Conservation (phyloP, 2,797 vertebrate species). For the Hemitrygon akajei region DNA sequence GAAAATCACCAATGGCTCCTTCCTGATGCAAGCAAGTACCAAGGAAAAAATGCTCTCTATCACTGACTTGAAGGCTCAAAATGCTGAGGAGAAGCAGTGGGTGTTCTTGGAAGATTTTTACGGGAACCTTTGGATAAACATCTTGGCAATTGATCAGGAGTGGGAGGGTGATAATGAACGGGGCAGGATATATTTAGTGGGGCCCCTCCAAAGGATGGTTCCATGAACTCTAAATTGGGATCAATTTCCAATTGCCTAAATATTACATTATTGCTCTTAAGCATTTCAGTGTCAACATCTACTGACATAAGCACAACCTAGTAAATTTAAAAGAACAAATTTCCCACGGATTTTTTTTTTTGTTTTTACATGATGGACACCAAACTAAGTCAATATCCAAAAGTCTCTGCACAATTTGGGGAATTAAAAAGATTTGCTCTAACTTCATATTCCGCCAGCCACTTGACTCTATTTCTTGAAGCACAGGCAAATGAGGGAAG, state of each 20-base stretch:
- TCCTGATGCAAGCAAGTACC: background rate
- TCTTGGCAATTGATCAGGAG: background rate
- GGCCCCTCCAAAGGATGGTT: background rate
- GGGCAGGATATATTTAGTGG: too few relatives aligned
- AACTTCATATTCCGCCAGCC: too few relatives aligned
- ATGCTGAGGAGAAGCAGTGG: background rate
- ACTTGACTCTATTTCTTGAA: too few relatives aligned
- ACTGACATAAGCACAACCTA: background rate
- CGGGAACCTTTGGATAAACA: background rate
- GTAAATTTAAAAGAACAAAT: background rate
- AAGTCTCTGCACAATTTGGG: background rate
- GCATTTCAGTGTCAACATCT: background rate
- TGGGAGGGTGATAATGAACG: background rate
- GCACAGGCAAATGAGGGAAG: too few relatives aligned
- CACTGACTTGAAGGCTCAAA: background rate
- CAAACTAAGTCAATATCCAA: background rate
- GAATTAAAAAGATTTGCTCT: background rate
- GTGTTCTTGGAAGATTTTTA: background rate
- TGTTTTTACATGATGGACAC: background rate
- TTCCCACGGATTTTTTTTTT: background rate
- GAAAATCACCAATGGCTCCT: background rate
- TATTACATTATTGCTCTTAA: too few relatives aligned
- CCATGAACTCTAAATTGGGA: background rate
- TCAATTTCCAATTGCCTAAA: background rate
- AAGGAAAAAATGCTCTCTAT: background rate